Base-by-base conservation (phyloP, 2,888 invertebrate species). In the Cheilosia vulpina region DNA sequence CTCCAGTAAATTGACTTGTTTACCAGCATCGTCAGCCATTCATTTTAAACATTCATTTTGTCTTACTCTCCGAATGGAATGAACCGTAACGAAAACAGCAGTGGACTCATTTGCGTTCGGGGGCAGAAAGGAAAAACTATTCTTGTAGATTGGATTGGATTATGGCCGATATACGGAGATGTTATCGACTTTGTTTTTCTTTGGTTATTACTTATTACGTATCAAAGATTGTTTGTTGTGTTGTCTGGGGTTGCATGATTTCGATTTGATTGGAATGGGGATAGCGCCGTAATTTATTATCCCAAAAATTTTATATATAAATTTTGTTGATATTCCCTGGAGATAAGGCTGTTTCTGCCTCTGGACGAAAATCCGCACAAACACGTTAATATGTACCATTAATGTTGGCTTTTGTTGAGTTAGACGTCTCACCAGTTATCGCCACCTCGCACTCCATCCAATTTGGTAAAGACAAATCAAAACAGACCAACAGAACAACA, bases 1-100 rank as follows among this genome's bases (percentile, higher is more conserved):
- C 63, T 77, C 71, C 82, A 77, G 21, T 82, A 77, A 82, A 82
- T 82, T 77, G 71, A 77, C 53, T 77, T 82, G 82, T 77, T 82
- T 82, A 77, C 77, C 77, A 77, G 53, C 68, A 57, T 38, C 58
- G 58, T 62, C 63, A 63, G 71, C 63, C 69, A 82, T 82, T 82
- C 43, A 66, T 57, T 82, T 82, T 71, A 65, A 63, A 66, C 58
- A 41, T 41, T 58, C 65, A 66, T 82, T 66, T 60, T 58, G 69
- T 69, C 57, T 71, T 72, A 50, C 71, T 72, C 41, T 17, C 27
- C 27, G 13, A 24, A 71, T 21, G 57, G 77, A 82, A 65, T 77
- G 69, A 71, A 71, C 63, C 34, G 55, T 43, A 65, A 52, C 53
- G 45, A 72, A 47, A 77, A 53, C 41, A 60, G 34, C 13, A 47